These are phyloP conservation scores for Mus minutoides DNA, from an alignment of 2,797 vertebrate genomes.

Conservation along the genomic window DNA sequence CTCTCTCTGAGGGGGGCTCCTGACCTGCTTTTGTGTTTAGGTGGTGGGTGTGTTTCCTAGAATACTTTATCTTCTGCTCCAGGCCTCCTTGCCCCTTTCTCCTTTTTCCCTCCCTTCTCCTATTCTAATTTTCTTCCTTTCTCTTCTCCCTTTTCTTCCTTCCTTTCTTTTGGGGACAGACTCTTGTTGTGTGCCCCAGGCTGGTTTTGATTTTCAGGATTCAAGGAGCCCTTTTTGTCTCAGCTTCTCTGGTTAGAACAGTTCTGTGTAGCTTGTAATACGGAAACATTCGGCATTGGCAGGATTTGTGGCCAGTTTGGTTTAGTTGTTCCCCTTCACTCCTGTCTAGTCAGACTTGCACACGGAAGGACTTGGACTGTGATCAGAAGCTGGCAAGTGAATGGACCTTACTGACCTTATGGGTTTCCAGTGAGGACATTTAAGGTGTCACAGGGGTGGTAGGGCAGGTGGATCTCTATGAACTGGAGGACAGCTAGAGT, in stretches of 20 bases:
- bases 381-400: neutral
- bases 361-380: neutral
- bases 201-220: neutral
- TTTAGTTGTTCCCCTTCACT: neutral
- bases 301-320: neutral
- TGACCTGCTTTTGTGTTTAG: conserved; percentile 4
- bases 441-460: neutral
- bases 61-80: neutral
- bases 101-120: too few species aligned
- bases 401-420: too few species aligned
- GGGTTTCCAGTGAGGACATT: neutral
- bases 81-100: neutral
- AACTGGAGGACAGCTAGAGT: neutral
- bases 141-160: neutral
- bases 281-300: neutral
- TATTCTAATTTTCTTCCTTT: neutral
- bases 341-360: neutral
- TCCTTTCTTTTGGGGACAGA: neutral
- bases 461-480: neutral
- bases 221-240: neutral
- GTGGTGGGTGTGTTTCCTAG: neutral
- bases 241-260: neutral
- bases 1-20: neutral
- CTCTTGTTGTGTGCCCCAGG: neutral
- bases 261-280: neutral